phyloP scores from a whole-genome alignment of 2,113 vertebrate species.

The Herpetotheres cachinnans region DNA sequence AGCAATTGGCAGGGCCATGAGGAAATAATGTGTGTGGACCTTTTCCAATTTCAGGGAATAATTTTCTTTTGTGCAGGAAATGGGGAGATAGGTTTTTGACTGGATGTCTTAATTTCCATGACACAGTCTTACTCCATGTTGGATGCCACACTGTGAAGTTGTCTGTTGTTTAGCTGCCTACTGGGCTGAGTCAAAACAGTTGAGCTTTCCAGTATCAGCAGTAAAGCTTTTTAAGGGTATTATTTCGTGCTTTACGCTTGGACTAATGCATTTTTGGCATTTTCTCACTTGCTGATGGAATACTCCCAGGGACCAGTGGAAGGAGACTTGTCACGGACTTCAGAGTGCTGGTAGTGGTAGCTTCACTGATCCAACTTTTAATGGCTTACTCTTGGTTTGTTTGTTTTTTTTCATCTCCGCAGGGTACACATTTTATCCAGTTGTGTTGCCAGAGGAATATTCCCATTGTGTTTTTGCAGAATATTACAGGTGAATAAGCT shows the following conservation, averaged over 20 bases:
- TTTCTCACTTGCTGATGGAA: background rate
- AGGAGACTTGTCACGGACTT: background rate
- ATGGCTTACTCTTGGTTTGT: background rate
- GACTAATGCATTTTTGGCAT: background rate
- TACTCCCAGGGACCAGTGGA: background rate
- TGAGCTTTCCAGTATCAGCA: background rate
- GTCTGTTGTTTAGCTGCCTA: background rate
- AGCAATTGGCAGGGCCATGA: background rate
- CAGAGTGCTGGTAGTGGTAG: background rate
- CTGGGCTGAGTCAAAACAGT: background rate
- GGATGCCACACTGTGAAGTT: background rate
- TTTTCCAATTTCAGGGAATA: background rate
- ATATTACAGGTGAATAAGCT: slow-evolving; percentile 87
- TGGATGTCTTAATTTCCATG: background rate
- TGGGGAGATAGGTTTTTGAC: background rate
- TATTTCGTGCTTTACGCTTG: background rate
- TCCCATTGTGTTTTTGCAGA: slow-evolving; percentile 94
- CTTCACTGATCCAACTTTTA: background rate
- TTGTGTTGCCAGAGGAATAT: slow-evolving; percentile 95
- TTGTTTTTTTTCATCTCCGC: background rate
- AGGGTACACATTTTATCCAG: slow-evolving; percentile 95
- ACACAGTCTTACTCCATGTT: accelerated
- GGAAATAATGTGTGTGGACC: background rate
- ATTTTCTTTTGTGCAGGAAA: background rate
- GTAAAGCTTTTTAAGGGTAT: background rate